Conservation (phyloP, 2,888 invertebrate species). For the Aquatica leii region DNA sequence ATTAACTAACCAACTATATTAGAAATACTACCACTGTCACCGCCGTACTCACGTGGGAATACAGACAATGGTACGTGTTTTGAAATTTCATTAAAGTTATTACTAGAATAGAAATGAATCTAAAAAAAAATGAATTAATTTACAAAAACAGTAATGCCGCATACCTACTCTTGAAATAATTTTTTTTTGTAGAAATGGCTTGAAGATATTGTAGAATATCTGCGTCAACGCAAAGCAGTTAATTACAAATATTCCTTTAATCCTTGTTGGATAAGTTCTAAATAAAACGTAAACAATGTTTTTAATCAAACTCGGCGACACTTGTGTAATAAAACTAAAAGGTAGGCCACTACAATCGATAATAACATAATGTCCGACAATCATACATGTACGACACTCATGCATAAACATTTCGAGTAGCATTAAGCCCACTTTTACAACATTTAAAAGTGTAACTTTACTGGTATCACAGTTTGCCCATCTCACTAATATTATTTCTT, state of each 20-base stretch:
- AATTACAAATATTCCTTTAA: conserved; percentile 60
- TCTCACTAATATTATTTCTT: conserved; percentile 4
- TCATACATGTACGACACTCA: conserved; percentile 66
- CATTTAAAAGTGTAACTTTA: conserved; percentile 56
- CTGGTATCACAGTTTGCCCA: background rate
- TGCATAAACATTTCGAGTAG: conserved; percentile 65
- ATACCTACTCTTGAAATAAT: conserved; percentile 66
- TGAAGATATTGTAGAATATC: background rate
- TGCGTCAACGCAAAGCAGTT: background rate
- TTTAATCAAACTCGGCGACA: conserved; percentile 66
- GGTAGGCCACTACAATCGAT: conserved; percentile 65
- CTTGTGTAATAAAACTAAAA: conserved; percentile 59
- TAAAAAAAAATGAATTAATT: conserved; percentile 50
- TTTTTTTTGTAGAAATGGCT: conserved; percentile 63
- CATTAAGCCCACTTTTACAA: conserved; percentile 58
- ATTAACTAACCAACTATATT: too few species aligned
- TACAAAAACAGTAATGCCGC: background rate
- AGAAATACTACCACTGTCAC: conserved; percentile 57
- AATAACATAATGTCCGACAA: conserved; percentile 64
- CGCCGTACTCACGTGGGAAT: conserved; percentile 73
- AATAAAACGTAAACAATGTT: conserved; percentile 61
- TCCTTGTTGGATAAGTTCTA: conserved; percentile 67
- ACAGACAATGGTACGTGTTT: conserved; percentile 66
- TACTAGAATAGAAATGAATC: conserved; percentile 63
- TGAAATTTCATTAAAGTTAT: conserved; percentile 65